phyloP scores from a whole-genome alignment of 2,888 invertebrate genomes.

The Apamea epomidion region DNA sequence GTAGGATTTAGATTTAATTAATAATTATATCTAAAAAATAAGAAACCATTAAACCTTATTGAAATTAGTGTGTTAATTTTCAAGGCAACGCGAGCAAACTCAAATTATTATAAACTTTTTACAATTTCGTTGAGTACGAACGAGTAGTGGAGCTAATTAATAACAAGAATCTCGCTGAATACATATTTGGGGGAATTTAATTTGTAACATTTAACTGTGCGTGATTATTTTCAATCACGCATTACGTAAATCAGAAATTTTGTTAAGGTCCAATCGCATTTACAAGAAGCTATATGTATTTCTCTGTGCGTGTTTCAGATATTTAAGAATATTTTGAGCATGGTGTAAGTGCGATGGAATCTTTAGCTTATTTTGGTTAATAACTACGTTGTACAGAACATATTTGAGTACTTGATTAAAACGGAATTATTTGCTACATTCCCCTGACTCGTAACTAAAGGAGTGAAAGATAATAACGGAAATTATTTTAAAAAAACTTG shows the following conservation, averaged over 20 bases:
- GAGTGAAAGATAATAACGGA: neutral
- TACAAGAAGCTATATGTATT: slow-evolving; percentile 13
- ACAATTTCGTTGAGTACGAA: slow-evolving; percentile 42
- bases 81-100: slow-evolving; percentile 38
- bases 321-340: slow-evolving; percentile 9
- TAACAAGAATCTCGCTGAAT: slow-evolving; percentile 27
- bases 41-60: slow-evolving; percentile 38
- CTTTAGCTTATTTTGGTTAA: slow-evolving; percentile 18
- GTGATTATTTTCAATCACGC: slow-evolving; percentile 28
- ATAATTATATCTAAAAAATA: slow-evolving; percentile 40
- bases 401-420: slow-evolving; percentile 17
- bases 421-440: slow-evolving; percentile 4
- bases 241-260: neutral
- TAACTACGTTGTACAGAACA: slow-evolving; percentile 22
- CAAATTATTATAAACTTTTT: slow-evolving; percentile 27
- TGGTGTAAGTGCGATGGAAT: neutral
- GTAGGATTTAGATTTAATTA: slow-evolving; percentile 49
- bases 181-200: slow-evolving; percentile 13
- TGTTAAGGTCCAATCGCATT: slow-evolving; percentile 1
- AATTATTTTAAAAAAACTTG: slow-evolving; percentile 14
- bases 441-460: neutral
- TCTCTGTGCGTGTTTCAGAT: slow-evolving; percentile 39
- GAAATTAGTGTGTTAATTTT: slow-evolving; percentile 32
- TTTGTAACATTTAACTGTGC: slow-evolving; percentile 14
- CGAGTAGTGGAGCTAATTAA: slow-evolving; percentile 19